These are phyloP conservation scores for Hydrolagus colliei DNA, from an alignment of 2,797 vertebrate genomes.

Conservation along the genomic window DNA sequence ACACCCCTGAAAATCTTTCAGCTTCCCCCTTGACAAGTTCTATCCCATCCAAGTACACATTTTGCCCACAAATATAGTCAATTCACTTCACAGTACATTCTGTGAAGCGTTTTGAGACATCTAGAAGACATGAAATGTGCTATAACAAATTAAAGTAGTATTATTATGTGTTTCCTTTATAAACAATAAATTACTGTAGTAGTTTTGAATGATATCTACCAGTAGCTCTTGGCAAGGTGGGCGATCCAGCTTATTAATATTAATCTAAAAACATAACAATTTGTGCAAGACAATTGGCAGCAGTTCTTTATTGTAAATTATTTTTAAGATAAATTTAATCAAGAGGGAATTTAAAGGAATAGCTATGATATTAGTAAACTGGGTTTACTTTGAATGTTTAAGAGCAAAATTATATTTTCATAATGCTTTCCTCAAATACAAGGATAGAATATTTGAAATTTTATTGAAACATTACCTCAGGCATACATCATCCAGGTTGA, in stretches of 20 bases:
- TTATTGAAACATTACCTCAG: conserved; percentile 40
- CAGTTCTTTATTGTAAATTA: conserved; percentile 20
- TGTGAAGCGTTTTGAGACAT: too few species aligned
- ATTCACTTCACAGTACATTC: too few species aligned
- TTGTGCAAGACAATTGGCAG: conserved; percentile 15
- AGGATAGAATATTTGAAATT: conserved; percentile 19
- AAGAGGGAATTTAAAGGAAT: background rate
- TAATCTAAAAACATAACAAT: background rate
- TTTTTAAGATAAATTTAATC: conserved; percentile 17
- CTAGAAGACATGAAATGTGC: too few species aligned
- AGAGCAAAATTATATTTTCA: conserved; percentile 11
- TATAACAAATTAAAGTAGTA: too few species aligned
- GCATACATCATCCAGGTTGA: conserved; percentile 44
- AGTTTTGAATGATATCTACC: background rate
- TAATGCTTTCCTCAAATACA: background rate
- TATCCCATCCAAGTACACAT: too few species aligned
- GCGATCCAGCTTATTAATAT: conserved; percentile 7
- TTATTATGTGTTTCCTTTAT: too few species aligned
- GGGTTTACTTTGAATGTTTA: background rate
- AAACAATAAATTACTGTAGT: conserved; percentile 20
- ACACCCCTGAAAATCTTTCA: too few species aligned
- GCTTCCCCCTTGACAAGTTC: too few species aligned
- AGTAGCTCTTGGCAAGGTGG: background rate
- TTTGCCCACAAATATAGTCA: too few species aligned
- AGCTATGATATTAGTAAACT: background rate